Conservation (phyloP, 2,797 vertebrate genomes). For the Rhodeus uyekii region DNA sequence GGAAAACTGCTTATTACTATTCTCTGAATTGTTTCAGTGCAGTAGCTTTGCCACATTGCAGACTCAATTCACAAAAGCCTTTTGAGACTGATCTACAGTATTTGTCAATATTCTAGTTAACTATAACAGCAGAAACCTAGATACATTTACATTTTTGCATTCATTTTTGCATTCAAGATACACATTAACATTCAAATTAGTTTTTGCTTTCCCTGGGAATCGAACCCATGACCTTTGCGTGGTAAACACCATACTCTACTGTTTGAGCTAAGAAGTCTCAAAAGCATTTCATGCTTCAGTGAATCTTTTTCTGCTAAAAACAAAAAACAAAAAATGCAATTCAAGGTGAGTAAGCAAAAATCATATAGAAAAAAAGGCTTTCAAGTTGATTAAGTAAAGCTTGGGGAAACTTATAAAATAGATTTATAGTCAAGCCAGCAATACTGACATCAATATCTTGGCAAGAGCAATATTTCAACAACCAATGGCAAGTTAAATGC, state of each 20-base stretch:
- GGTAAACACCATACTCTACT: no score
- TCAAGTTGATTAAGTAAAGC: constrained; percentile 18
- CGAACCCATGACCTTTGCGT: no score
- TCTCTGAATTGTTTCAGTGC: background rate
- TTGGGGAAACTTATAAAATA: background rate
- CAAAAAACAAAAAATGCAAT: background rate
- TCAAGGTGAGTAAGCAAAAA: background rate
- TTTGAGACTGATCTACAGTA: background rate
- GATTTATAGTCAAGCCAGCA: constrained; percentile 3
- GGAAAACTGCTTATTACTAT: background rate
- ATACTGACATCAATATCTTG: constrained; percentile 2
- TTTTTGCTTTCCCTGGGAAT: no score
- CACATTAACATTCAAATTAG: no score
- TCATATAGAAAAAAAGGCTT: constrained; percentile 15
- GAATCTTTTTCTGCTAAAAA: background rate
- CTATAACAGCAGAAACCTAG: background rate
- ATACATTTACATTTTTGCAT: no score
- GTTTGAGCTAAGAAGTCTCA: background rate
- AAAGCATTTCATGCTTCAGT: background rate
- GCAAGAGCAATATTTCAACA: constrained; percentile 14
- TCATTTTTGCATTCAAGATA: no score
- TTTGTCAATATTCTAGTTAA: background rate
- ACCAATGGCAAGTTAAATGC: background rate
- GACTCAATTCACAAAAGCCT: background rate
- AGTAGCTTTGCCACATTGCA: background rate